Conservation (phyloP, 2,888 invertebrate genomes). For the Cordilura impudica region DNA sequence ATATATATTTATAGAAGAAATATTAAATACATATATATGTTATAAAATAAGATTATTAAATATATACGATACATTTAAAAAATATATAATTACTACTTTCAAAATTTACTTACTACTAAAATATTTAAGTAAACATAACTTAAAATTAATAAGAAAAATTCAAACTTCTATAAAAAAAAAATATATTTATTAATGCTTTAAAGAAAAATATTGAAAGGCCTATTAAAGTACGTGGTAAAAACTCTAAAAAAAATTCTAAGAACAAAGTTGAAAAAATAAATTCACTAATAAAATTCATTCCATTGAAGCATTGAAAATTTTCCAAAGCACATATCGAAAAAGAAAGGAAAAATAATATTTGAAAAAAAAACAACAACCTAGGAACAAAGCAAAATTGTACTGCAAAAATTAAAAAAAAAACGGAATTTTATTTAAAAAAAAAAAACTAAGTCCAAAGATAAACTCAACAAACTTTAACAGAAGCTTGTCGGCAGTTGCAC, state of each 20-base stretch:
- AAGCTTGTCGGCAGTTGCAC: constrained; percentile 32
- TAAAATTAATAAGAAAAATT: background rate
- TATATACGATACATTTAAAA: background rate
- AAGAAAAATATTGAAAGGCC: constrained; percentile 15
- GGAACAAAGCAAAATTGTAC: constrained; percentile 36
- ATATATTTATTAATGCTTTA: constrained; percentile 14
- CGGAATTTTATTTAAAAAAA: background rate
- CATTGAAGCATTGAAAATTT: constrained; percentile 62
- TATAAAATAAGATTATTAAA: background rate
- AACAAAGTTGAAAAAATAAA: constrained; percentile 55
- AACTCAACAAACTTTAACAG: background rate
- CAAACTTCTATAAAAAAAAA: constrained; percentile 25
- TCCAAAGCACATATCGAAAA: constrained; percentile 59
- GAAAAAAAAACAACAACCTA: constrained; percentile 32
- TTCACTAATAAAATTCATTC: constrained; percentile 62
- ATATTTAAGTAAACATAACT: too few species aligned
- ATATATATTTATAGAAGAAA: background rate
- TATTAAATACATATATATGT: background rate
- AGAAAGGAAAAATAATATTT: constrained; percentile 16
- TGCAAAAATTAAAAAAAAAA: constrained; percentile 31
- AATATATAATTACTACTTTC: too few species aligned
- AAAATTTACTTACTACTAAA: background rate
- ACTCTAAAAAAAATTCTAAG: constrained; percentile 57
- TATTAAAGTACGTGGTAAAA: constrained; percentile 42
- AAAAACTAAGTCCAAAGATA: background rate